phyloP scores from a whole-genome alignment of 92 coral and sea anemone genomes.

The Desmophyllum pertusum region DNA sequence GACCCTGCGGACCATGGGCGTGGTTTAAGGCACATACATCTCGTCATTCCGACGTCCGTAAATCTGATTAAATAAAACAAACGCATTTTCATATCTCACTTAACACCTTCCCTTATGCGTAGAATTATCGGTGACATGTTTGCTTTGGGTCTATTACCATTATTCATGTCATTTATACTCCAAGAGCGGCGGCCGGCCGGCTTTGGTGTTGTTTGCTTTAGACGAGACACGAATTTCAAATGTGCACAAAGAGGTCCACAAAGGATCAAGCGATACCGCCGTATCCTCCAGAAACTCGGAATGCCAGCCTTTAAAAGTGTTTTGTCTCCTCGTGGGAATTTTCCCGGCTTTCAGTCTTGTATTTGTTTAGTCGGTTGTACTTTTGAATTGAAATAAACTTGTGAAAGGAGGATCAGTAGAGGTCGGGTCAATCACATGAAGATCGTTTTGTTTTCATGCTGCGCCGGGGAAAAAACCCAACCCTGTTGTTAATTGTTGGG shows the following conservation, averaged over 20 bases:
- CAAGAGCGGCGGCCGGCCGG: background rate
- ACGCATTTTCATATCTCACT: background rate
- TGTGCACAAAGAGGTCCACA: background rate
- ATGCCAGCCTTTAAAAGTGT: background rate
- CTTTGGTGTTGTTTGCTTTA: constrained; percentile 1
- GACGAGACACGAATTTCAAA: background rate
- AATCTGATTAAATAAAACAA: constrained; percentile 19
- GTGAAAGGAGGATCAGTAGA: background rate
- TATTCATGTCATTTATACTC: too few species aligned
- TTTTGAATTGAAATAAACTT: background rate
- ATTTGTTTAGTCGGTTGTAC: background rate
- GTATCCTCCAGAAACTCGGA: background rate
- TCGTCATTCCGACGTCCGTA: background rate
- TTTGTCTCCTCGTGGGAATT: background rate
- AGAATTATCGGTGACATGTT: background rate
- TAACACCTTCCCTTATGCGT: background rate
- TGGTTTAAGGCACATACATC: background rate
- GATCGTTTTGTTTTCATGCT: background rate
- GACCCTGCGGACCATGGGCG: too few species aligned
- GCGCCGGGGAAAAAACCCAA: background rate
- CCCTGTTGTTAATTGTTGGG: background rate
- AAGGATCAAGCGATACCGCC: constrained; percentile 25
- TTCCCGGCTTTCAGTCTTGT: background rate
- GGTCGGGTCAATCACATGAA: constrained; percentile 6
- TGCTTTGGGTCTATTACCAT: constrained; percentile 6